Base-by-base conservation (phyloP, 2,888 invertebrate species). In the Halictus ligatus region DNA sequence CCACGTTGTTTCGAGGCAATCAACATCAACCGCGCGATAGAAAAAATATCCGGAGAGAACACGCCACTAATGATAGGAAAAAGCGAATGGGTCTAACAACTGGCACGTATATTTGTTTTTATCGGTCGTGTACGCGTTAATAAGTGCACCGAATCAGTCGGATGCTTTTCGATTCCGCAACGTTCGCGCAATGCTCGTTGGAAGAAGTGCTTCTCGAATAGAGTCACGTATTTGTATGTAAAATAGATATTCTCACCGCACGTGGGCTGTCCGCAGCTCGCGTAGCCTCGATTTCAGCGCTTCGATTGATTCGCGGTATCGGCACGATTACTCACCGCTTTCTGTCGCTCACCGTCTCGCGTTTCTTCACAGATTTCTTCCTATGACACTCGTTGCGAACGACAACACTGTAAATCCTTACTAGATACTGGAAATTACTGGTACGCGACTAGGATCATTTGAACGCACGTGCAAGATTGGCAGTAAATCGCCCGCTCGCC, bases 391-490 rank as follows among this genome's bases (percentile, higher is more conserved):
- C 48, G 71, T 35, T 60, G 35, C 43, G 21, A n/a, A 76, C 69
- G 75, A 72, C 48, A 80, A 64, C 71, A 67, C 72, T 74, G 58
- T 48, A 80, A 83, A 86, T 72, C 35, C 87, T 87, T 87, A 60
- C 71, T n/a, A 43, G 81, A 86, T 78, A 83, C 86, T 87, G 83
- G 80, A 81, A 87, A 81, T 75, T 84, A 91, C 89, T 91, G 91
- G 84, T 78, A 78, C 77, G 84, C 81, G 80, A 73, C 58, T 80
- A 81, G 86, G 83, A 75, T 79, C 81, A 80, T 87, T 85, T 83
- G 87, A 89, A 85, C 83, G 81, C 90, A 91, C 91, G 91, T 91
- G 91, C 83, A 72, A 72, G 84, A 83, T 85, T 82, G 83, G 72
- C 75, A 82, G 77, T 78, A 79, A 89, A 87, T 77, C 83, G 84